phyloP scores from a whole-genome alignment of 2,797 vertebrate species.

The Gambusia yucatana region DNA sequence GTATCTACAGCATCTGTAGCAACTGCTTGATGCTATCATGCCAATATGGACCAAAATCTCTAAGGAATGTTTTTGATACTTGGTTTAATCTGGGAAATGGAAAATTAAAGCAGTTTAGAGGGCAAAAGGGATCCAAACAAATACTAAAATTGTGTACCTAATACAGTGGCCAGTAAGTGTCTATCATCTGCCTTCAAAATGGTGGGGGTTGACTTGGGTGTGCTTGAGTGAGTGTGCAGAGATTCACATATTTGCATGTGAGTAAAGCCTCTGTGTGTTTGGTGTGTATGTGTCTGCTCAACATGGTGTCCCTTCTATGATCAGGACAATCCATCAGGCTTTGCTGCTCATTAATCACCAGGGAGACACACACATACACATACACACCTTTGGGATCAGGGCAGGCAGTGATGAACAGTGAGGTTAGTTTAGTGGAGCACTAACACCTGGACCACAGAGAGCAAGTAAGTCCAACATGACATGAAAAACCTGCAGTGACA shows the following conservation, averaged over 20 bases:
- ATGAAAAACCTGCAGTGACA: conserved; percentile 11
- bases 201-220: conserved; percentile 30
- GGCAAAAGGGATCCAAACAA: neutral
- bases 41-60: neutral
- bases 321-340: conserved; percentile 89
- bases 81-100: neutral
- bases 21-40: neutral
- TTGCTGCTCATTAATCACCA: conserved; percentile 82
- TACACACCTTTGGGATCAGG: conserved; percentile 55
- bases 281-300: conserved; percentile 84
- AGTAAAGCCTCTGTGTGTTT: conserved; percentile 71
- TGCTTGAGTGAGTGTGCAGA: neutral
- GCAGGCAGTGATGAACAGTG: conserved; percentile 77
- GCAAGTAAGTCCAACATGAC: conserved; percentile 16
- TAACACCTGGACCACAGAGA: conserved; percentile 66
- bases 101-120: neutral
- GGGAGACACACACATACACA: conserved; percentile 30
- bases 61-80: neutral
- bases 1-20: neutral
- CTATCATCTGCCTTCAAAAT: conserved; percentile 36
- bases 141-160: neutral
- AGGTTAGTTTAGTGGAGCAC: conserved; percentile 77
- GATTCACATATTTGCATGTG: conserved; percentile 17
- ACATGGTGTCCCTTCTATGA: conserved; percentile 88
- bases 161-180: neutral